Evolutionary conservation across 2,888 invertebrate species (phyloP).

Genomic region (Azorinus chamasolen): DNA sequence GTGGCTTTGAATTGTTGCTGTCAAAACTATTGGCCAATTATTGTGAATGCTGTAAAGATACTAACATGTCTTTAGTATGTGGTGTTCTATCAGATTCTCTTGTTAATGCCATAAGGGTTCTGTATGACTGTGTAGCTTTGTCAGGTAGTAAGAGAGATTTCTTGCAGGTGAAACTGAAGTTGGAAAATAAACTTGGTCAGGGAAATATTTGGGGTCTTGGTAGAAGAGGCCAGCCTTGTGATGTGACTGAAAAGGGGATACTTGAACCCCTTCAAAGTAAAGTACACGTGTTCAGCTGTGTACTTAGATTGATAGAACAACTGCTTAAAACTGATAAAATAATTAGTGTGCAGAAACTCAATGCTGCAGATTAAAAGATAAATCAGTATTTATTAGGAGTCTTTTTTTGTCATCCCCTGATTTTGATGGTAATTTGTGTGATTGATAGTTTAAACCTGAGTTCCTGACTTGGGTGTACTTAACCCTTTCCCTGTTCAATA

Average conservation of each 20-base stretch:
- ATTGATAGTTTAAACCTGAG: too few species aligned
- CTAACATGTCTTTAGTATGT: constrained; percentile 26
- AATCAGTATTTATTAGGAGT: not conserved
- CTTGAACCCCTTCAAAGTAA: constrained; percentile 72
- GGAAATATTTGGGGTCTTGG: constrained; percentile 35
- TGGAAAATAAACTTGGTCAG: constrained; percentile 13
- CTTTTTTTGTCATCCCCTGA: not conserved
- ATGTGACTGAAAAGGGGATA: constrained; percentile 23
- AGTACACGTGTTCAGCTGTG: constrained; percentile 62
- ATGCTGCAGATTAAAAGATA: not conserved
- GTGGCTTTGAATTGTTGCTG: constrained; percentile 67
- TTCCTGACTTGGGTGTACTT: too few species aligned
- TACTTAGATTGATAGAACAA: constrained; percentile 65
- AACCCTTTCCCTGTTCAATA: too few species aligned
- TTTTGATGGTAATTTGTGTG: not conserved
- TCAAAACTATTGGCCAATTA: constrained; percentile 38
- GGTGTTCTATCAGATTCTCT: constrained; percentile 28
- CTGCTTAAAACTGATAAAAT: constrained; percentile 70
- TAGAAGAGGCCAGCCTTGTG: constrained; percentile 34
- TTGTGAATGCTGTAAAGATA: constrained; percentile 17
- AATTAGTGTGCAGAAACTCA: constrained; percentile 63
- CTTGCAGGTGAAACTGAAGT: constrained; percentile 13
- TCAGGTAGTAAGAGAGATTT: not conserved
- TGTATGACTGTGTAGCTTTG: constrained; percentile 27
- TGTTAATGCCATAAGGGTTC: constrained; percentile 22